A percentile compares a stretch with the other conserved stretches of the same genome.
Conservation (phyloP, 2,797 vertebrate species). For the Odontamblyopus lacepedii region DNA sequence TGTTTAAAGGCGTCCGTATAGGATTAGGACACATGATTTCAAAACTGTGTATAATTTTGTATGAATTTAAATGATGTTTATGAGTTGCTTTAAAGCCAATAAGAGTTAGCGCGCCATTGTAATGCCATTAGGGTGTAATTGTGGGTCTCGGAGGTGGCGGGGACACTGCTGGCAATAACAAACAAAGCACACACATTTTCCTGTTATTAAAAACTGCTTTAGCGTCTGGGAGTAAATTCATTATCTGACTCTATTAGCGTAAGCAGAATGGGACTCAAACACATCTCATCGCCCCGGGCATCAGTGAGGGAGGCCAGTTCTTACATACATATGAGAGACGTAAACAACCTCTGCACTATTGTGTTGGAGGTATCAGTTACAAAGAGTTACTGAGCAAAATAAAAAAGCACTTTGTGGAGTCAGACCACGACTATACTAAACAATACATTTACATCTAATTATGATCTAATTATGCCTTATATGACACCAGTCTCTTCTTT, state of each 20-base stretch:
- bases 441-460: too few relatives aligned
- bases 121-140: constrained; percentile 68
- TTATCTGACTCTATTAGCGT: constrained; percentile 74
- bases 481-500: too few relatives aligned
- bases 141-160: constrained; percentile 59
- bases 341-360: constrained; percentile 35
- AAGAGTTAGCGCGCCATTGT: constrained; percentile 6
- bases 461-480: too few relatives aligned
- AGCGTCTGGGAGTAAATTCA: constrained; percentile 77
- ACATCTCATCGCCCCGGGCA: constrained; percentile 46
- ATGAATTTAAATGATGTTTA: constrained; percentile 30
- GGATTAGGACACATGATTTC: constrained; percentile 33
- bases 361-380: constrained; percentile 37
- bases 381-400: constrained; percentile 12
- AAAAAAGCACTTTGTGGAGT: neutral
- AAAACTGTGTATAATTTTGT: constrained; percentile 36
- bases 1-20: constrained; percentile 13
- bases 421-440: neutral
- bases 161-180: constrained; percentile 76
- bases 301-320: constrained; percentile 25
- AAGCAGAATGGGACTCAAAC: constrained; percentile 60
- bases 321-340: constrained; percentile 21
- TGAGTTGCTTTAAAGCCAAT: constrained; percentile 26
- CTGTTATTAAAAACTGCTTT: constrained; percentile 79
- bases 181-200: constrained; percentile 52